Base-by-base conservation (phyloP, 1,140 invertebrate species). In the Leptinotarsa undecemlineata region DNA sequence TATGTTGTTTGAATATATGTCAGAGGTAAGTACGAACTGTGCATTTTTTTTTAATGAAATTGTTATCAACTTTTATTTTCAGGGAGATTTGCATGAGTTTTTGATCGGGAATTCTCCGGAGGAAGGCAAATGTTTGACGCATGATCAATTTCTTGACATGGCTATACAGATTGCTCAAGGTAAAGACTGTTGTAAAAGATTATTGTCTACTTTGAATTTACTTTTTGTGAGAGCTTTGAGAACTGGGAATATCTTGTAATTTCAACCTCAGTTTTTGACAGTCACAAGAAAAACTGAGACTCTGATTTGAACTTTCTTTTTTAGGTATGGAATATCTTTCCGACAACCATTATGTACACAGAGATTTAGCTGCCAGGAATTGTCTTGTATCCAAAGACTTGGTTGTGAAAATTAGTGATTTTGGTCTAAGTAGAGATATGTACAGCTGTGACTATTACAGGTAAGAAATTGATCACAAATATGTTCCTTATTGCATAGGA, bases 1-100 rank as follows among this genome's bases (percentile, higher is more conserved):
- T 83, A 97, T 98, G 95, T 87, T 98, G 3, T 98, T 98, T 87
- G 97, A 98, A 85, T 98, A 96, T 83, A 98, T 97, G 95, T 92
- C 93, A 2, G 91, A 89, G 81, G 81, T 80, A 68, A 77, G 76
- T 67, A n/a, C 6, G 21, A 68, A 26, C 70, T 48, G 19, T 73
- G 20, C 0, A 11, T 61, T 20, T 6, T n/a, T 61, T 61, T 61
- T n/a, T n/a, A n/a, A 61, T 17, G 20, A 61, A n/a, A 13, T 15
- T 61, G 17, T 17, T 2, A 17, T 61, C 60, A 61, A 61, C 11
- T 61, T 57, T 66, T 57, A 14, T 83, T 83, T 85, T 84, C 79
- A 95, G 82, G 97, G 97, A 3, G 96, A 99, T 86, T 86, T 99
- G 11, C 96, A 98, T 83, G 96, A 99, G 83, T 98, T 97, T 86